Evolutionary conservation across 2,888 invertebrate genomes (phyloP).

Genomic region (Oscheius sp.): DNA sequence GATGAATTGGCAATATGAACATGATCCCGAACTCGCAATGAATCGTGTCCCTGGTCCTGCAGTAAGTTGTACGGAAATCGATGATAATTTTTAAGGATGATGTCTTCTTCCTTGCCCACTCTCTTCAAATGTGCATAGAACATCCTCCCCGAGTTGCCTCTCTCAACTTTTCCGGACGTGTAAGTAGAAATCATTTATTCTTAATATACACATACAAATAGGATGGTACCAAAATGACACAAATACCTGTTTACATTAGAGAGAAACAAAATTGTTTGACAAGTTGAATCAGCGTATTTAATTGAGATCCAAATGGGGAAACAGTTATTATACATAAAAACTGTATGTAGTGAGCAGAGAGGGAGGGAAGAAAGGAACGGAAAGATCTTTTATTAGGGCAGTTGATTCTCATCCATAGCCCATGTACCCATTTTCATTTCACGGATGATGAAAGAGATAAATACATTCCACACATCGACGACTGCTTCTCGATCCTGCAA

Average conservation of each 20-base stretch:
- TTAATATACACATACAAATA: slow-evolving; percentile 19
- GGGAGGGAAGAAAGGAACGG: slow-evolving; percentile 26
- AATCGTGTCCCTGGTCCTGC: slow-evolving; percentile 42
- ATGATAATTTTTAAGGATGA: slow-evolving; percentile 13
- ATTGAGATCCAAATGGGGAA: slow-evolving; percentile 13
- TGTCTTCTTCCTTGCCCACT: slow-evolving; percentile 4
- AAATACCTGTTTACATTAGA: slow-evolving; percentile 10
- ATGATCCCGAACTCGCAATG: slow-evolving; percentile 41
- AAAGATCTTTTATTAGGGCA: slow-evolving; percentile 43
- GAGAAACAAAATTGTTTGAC: background rate
- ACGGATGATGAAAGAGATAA: slow-evolving; percentile 68
- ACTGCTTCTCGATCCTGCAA: slow-evolving; percentile 63
- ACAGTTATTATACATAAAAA: background rate
- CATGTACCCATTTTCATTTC: slow-evolving; percentile 71
- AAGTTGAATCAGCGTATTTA: slow-evolving; percentile 5
- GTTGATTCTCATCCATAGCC: slow-evolving; percentile 50
- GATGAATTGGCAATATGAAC: slow-evolving; percentile 38
- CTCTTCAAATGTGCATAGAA: slow-evolving; percentile 22
- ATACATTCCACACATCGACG: slow-evolving; percentile 68
- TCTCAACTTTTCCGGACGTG: slow-evolving; percentile 1
- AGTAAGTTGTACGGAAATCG: no score
- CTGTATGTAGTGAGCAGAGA: slow-evolving; percentile 19
- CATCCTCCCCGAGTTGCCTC: background rate
- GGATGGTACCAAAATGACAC: slow-evolving; percentile 8
- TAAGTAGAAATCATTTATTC: slow-evolving; percentile 16